phyloP scores from a whole-genome alignment of 2,113 vertebrate genomes.

The Perognathus longimembris region DNA sequence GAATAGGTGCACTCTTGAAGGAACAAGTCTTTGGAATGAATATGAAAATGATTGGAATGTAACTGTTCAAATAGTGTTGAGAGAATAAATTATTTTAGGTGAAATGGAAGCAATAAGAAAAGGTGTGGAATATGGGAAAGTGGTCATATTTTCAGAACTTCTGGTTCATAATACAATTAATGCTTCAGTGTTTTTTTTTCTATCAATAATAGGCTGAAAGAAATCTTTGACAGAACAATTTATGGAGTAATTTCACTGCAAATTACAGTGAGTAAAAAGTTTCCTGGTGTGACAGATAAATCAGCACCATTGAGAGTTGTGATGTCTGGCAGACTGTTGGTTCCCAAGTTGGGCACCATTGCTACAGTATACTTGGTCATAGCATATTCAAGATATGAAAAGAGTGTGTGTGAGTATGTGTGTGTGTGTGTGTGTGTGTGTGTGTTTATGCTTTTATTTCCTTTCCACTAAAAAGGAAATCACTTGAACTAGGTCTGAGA shows the following conservation, averaged over 20 bases:
- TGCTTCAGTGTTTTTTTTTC: slow-evolving; percentile 13
- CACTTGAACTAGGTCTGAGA: no score
- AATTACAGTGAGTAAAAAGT: background rate
- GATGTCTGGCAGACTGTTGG: accelerated
- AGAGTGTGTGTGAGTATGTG: background rate
- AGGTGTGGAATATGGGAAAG: background rate
- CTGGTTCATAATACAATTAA: background rate
- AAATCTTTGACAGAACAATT: background rate
- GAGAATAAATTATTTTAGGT: background rate
- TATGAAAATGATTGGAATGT: background rate
- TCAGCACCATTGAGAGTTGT: background rate
- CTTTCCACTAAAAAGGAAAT: no score
- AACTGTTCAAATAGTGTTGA: background rate
- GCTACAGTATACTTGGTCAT: background rate
- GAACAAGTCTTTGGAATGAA: background rate
- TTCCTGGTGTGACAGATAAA: background rate
- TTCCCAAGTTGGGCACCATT: background rate
- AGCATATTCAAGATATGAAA: background rate
- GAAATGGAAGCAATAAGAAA: background rate
- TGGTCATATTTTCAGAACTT: background rate
- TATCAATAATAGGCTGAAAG: background rate
- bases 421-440: background rate
- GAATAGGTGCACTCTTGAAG: background rate
- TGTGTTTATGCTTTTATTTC: background rate
- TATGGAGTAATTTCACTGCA: background rate